Evolutionary conservation across 2,797 vertebrate genomes (phyloP).

Genomic region (Melopsittacus undulatus): DNA sequence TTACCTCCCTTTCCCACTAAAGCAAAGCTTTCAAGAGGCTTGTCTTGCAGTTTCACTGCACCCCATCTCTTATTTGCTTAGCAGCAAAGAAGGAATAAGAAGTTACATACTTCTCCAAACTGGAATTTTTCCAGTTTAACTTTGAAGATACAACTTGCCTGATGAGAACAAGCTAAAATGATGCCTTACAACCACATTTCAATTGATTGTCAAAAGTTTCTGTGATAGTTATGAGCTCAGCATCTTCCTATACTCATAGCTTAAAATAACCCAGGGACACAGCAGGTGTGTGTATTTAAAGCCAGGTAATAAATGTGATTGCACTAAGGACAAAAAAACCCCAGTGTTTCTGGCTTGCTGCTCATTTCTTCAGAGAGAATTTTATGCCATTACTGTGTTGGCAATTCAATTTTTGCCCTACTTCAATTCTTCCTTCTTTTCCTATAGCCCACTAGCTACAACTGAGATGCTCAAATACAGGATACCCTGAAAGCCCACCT

Average conservation of each 20-base stretch:
- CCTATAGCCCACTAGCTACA: background rate
- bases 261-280: background rate
- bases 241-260: background rate
- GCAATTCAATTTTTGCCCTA: background rate
- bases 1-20: background rate
- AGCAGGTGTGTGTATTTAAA: background rate
- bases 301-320: background rate
- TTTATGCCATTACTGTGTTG: background rate
- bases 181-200: background rate
- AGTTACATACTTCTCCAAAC: background rate
- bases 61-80: background rate
- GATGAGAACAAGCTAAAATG: background rate
- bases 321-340: background rate
- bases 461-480: background rate
- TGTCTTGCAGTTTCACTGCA: background rate
- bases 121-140: background rate
- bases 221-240: background rate
- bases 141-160: background rate
- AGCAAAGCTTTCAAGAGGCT: background rate
- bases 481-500: background rate
- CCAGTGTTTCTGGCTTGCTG: background rate
- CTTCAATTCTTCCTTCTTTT: background rate
- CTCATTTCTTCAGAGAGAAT: background rate
- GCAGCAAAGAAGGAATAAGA: background rate
- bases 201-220: background rate